Evolutionary conservation across 2,113 vertebrate species (phyloP).

Genomic region (Dolichotis patagonum): DNA sequence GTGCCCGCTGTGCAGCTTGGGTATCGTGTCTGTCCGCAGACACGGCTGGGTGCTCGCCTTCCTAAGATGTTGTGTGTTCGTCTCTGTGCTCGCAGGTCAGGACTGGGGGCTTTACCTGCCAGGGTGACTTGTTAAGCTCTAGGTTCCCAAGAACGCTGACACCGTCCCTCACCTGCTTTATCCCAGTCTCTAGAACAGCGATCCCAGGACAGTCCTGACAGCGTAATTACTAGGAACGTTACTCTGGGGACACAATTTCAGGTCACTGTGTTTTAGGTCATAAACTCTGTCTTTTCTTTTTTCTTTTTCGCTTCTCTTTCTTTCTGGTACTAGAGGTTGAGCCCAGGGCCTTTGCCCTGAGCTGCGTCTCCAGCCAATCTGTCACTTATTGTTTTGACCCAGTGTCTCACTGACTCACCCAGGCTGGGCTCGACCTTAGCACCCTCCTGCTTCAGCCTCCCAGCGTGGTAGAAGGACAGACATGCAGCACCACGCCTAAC

Average conservation of each 20-base stretch:
- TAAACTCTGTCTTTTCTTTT: background rate
- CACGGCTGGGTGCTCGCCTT: background rate
- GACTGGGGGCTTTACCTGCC: background rate
- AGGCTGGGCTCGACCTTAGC: background rate
- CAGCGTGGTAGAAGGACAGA: background rate
- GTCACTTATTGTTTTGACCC: background rate
- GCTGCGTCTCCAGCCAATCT: background rate
- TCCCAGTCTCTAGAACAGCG: background rate
- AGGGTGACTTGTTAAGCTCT: background rate
- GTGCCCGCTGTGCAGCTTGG: background rate
- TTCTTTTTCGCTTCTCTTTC: background rate
- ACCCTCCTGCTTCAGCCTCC: background rate
- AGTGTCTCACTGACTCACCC: background rate
- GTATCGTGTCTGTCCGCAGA: background rate
- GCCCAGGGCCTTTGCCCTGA: background rate
- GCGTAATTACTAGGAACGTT: accelerated
- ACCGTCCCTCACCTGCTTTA: background rate
- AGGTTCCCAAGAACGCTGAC: background rate
- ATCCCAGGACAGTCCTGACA: accelerated
- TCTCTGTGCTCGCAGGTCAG: background rate
- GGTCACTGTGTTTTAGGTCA: background rate
- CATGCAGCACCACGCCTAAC: background rate
- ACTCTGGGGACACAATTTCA: accelerated
- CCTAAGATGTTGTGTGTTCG: background rate
- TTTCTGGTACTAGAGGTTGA: background rate